phyloP scores from a whole-genome alignment of 2,113 vertebrate species.

The Myanophis thanlyinensis region DNA sequence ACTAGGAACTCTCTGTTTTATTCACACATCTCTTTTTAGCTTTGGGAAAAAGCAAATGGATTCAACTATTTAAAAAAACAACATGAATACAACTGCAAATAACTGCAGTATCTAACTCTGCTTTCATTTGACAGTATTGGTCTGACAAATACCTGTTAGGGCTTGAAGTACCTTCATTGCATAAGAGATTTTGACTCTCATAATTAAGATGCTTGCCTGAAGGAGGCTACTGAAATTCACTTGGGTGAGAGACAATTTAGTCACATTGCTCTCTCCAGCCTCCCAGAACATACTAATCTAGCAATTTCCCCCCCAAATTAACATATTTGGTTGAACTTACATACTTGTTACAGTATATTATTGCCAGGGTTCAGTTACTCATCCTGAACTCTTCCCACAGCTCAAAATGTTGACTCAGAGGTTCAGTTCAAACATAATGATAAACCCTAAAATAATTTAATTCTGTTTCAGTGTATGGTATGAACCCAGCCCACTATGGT shows the following conservation, averaged over 20 bases:
- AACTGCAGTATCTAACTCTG: neutral
- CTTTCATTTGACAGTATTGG: neutral
- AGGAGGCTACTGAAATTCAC: slow-evolving; percentile 14
- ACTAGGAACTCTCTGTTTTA: neutral
- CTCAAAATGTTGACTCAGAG: neutral
- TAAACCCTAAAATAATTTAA: neutral
- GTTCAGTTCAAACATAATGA: neutral
- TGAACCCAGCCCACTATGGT: neutral
- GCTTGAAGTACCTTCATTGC: slow-evolving; percentile 26
- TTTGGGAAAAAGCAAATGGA: neutral
- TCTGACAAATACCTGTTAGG: slow-evolving; percentile 27
- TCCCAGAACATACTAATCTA: neutral
- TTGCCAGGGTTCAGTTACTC: neutral
- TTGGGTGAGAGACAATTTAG: neutral
- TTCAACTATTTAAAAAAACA: neutral
- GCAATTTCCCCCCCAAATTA: neutral
- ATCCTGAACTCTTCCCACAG: neutral
- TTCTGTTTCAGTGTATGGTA: neutral
- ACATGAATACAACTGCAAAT: neutral
- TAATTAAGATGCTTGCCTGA: neutral
- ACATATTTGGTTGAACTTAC: neutral
- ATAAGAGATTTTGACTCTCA: slow-evolving; percentile 22
- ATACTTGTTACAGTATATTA: neutral
- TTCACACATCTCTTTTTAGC: neutral
- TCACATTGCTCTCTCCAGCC: slow-evolving; percentile 1